Conservation (phyloP, 35 echinoderm and acorn worm genomes). For the Holothuria glaberrima region DNA sequence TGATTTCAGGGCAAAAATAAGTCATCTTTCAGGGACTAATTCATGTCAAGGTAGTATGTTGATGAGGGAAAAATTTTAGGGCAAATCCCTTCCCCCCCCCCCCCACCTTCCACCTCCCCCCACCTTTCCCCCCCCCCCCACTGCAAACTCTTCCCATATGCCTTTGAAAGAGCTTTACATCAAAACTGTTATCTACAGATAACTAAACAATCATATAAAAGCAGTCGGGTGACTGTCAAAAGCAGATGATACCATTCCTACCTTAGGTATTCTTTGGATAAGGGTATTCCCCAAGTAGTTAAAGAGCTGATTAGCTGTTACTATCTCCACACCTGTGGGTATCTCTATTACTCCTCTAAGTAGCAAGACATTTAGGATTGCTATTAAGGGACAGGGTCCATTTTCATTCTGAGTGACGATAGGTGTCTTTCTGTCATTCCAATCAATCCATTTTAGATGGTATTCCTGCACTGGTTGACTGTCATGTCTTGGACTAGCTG, state of each 20-base stretch:
- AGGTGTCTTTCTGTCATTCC: conserved; percentile 76
- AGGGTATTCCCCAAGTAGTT: conserved; percentile 90
- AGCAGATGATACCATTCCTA: conserved; percentile 30
- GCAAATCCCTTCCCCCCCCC: no score
- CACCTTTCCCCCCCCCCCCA: no score
- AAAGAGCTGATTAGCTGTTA: conserved; percentile 86
- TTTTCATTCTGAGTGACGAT: conserved; percentile 98
- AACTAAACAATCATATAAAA: no score
- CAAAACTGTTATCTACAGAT: no score
- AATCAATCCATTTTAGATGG: conserved; percentile 94
- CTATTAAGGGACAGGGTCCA: conserved; percentile 86
- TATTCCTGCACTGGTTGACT: conserved; percentile 73
- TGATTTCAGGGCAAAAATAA: no score
- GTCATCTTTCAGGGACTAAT: no score
- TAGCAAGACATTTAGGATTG: conserved; percentile 89
- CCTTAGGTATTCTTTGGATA: conserved; percentile 80
- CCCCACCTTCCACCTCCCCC: no score
- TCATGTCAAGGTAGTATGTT: no score
- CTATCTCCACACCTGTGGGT: conserved; percentile 84
- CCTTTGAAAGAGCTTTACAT: no score
- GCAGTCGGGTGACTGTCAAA: no score
- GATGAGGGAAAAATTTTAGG: no score
- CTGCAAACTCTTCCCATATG: no score
- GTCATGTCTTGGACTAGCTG: conserved; percentile 58
- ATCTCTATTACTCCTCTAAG: conserved; percentile 74